phyloP scores from a whole-genome alignment of 1,140 invertebrate species.

The Mesaphorura yosii region DNA sequence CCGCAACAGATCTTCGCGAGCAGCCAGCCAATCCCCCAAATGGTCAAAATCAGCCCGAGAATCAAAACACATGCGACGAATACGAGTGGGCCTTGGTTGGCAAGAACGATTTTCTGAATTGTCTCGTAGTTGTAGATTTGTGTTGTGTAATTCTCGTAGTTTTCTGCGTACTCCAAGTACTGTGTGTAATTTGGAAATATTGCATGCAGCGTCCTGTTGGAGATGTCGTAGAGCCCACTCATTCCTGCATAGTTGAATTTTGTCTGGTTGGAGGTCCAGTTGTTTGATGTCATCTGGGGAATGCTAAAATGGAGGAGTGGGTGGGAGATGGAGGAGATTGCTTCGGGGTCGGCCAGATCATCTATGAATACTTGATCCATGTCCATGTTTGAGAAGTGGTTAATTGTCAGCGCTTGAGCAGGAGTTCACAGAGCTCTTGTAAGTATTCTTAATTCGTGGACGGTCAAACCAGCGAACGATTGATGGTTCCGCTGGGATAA shows the following conservation, averaged over 20 bases:
- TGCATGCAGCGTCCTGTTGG: slow-evolving; percentile 12
- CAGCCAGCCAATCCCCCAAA: slow-evolving; percentile 22
- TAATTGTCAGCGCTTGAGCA: too few species aligned
- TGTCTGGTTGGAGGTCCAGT: not conserved
- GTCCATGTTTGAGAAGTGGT: too few species aligned
- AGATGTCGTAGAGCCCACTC: slow-evolving; percentile 3
- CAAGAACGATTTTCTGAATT: slow-evolving; percentile 10
- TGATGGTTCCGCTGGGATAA: too few species aligned
- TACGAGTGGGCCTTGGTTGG: slow-evolving; percentile 19
- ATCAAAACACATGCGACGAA: slow-evolving; percentile 5
- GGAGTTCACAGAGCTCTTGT: too few species aligned
- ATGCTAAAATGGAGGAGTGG: not conserved
- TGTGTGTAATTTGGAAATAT: slow-evolving; percentile 24
- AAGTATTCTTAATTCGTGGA: too few species aligned
- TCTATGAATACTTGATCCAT: too few species aligned
- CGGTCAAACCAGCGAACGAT: too few species aligned
- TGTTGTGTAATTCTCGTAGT: slow-evolving; percentile 11
- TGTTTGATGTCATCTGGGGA: not conserved
- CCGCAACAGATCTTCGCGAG: slow-evolving; percentile 21
- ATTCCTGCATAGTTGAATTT: slow-evolving; percentile 16
- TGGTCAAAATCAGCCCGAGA: slow-evolving; percentile 14
- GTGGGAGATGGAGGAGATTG: not conserved
- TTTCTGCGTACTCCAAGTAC: slow-evolving; percentile 18
- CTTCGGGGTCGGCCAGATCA: too few species aligned
- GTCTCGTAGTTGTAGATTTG: slow-evolving; percentile 14